These are phyloP conservation scores for Lapara coniferarum DNA, from an alignment of 2,888 invertebrate species.

Conservation along the genomic window DNA sequence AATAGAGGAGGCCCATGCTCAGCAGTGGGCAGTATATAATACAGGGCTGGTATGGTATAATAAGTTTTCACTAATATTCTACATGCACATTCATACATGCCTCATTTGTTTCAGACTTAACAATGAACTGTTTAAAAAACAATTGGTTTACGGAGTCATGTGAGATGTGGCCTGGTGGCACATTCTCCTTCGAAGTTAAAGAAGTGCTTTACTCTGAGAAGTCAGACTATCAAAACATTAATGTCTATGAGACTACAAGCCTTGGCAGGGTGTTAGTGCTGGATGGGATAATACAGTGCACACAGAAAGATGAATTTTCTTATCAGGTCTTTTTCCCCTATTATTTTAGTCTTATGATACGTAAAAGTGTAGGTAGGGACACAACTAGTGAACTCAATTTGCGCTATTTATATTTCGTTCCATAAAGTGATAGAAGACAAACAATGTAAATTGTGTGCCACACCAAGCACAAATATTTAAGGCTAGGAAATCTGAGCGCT, in stretches of 20 bases:
- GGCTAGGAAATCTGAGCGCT: no score
- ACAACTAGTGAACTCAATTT: no score
- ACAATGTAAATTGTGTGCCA: no score
- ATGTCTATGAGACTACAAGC: conserved; percentile 90
- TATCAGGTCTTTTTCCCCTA: conserved; percentile 86
- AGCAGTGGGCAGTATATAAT: no score
- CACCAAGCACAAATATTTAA: no score
- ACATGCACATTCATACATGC: no score
- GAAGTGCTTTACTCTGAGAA: conserved; percentile 90
- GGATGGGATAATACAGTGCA: conserved; percentile 98
- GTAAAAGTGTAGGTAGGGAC: no score
- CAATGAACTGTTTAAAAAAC: conserved; percentile 88
- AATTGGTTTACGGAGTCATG: conserved; percentile 98
- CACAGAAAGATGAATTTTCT: conserved; percentile 97
- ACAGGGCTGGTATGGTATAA: no score
- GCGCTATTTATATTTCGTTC: no score
- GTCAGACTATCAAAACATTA: conserved; percentile 93
- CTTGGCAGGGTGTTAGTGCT: conserved; percentile 95
- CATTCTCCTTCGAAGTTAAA: conserved; percentile 93
- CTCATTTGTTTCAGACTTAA: conserved; percentile 15
- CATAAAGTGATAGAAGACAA: no score
- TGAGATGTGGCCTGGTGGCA: conserved; percentile 95
- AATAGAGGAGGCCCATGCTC: no score
- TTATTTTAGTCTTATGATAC: not conserved
- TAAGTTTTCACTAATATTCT: no score